phyloP scores from a whole-genome alignment of 2,888 invertebrate species.

The Luperina nickerlii region DNA sequence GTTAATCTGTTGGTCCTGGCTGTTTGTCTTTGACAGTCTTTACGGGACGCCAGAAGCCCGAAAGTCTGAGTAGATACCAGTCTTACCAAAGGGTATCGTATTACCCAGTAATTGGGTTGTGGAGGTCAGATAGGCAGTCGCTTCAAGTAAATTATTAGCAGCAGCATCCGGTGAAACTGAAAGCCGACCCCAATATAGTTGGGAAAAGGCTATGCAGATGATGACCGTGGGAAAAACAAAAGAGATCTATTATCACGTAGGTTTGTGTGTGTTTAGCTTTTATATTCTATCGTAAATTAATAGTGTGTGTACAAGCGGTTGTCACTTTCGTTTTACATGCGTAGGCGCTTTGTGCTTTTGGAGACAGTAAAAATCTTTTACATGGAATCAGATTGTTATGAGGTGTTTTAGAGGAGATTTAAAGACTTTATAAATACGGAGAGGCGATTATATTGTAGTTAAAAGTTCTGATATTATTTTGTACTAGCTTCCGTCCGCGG shows the following conservation, averaged over 20 bases:
- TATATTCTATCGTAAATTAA: slow-evolving; percentile 47
- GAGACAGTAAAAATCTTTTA: slow-evolving; percentile 14
- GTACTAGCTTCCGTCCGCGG: too few relatives aligned
- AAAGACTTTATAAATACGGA: not conserved
- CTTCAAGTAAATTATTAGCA: too few relatives aligned
- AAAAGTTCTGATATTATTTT: not conserved
- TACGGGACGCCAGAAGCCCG: not conserved
- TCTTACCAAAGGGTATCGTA: not conserved
- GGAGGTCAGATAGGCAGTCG: not conserved
- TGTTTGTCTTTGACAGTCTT: not conserved
- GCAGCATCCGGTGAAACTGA: too few relatives aligned
- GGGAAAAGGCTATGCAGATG: slow-evolving; percentile 8
- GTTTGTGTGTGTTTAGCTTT: slow-evolving; percentile 29
- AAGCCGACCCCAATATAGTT: not conserved
- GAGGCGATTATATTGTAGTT: not conserved
- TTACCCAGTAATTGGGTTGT: not conserved
- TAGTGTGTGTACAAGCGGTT: slow-evolving; percentile 38
- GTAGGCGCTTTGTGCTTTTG: slow-evolving; percentile 31
- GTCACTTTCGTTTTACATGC: slow-evolving; percentile 47
- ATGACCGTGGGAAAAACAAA: slow-evolving; percentile 59
- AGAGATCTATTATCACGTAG: slow-evolving; percentile 28
- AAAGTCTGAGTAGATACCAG: not conserved
- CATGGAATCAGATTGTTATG: not conserved
- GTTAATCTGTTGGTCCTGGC: not conserved
- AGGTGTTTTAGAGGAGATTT: not conserved